Percentiles rank a stretch among this genome's conserved stretches.
phyloP scores from a whole-genome alignment of 2,113 vertebrate species.

The Protomyctophum bolini region DNA sequence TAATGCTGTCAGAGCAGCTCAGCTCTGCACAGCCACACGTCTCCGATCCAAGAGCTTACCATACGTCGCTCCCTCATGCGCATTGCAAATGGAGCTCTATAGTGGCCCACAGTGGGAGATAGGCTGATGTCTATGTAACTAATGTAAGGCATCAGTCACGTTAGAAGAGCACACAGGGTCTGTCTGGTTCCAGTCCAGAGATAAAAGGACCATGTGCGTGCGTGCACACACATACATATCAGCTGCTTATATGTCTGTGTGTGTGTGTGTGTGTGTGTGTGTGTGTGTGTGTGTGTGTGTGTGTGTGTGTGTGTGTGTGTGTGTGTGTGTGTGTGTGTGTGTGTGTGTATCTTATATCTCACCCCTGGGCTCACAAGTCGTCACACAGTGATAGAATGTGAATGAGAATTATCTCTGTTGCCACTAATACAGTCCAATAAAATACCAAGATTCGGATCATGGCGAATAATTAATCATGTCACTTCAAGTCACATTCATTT shows the following conservation, averaged over 20 bases:
- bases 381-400: constrained; percentile 1
- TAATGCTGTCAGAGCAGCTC: too few relatives aligned
- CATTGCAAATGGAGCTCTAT: too few relatives aligned
- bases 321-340: background rate
- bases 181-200: background rate
- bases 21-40: too few relatives aligned
- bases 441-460: background rate
- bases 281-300: too few relatives aligned
- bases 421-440: background rate
- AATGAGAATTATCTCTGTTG: background rate
- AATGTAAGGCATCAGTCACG: background rate
- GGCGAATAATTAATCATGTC: background rate
- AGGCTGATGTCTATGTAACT: too few relatives aligned
- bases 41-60: too few relatives aligned
- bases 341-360: background rate
- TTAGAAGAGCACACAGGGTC: background rate
- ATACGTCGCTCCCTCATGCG: too few relatives aligned
- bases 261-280: too few relatives aligned
- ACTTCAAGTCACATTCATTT: too few relatives aligned
- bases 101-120: too few relatives aligned
- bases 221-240: too few relatives aligned
- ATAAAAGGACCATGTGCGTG: background rate
- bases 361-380: background rate
- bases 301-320: background rate
- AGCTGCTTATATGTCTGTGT: too few relatives aligned